Evolutionary conservation across 1,140 invertebrate genomes (phyloP), one percentile per base, ranked within the genome.

Genomic region (Leptestheria dahalacensis): DNA sequence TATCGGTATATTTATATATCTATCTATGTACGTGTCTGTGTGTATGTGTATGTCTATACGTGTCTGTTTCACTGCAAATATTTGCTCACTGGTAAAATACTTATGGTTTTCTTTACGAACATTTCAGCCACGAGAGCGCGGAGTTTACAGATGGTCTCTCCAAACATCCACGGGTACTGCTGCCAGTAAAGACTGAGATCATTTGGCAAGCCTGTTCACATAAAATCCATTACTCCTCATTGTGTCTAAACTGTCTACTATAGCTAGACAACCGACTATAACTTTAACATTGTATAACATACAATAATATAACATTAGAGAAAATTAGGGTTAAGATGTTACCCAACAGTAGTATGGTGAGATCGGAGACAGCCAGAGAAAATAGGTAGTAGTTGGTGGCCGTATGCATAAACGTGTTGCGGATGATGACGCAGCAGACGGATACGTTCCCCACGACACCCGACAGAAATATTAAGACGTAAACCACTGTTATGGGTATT

Each of bases 341-440:
- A 64, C 77, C 77, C 9, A 78, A 63, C 1, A 77, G 51, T 4
- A 98, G 77, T 3, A 97, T 74, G 9, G 97, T 72, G 23, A 98
- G 76, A 71, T 98, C 95, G 0, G 91, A 92, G 47, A 97, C 75
- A 3, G 94, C 91, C 66, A 98, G 75, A 69, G 84, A 88, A 70
- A 93, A 95, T 50, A 96, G 75, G 68, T 96, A 95, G 67, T 88
- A 94, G 70, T 96, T 96, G n/a, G 78, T 79, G 2, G 71, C 68
- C 3, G 74, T 76, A 59, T 74, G 72, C 74, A 76, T 74, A 59
- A 62, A 20, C 18, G 26, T 23, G 10, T 77, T 79, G 28, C 70
- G 65, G 3, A 68, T 64, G 47, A 80, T 80, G n/a, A 81, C 79
- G 33, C 79, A 62, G 63, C 78, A 79, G 6, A 78, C 78, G 59